These are phyloP conservation scores for Drosophila malerkotliana DNA, from an alignment of 1,140 invertebrate genomes.

Conservation along the genomic window DNA sequence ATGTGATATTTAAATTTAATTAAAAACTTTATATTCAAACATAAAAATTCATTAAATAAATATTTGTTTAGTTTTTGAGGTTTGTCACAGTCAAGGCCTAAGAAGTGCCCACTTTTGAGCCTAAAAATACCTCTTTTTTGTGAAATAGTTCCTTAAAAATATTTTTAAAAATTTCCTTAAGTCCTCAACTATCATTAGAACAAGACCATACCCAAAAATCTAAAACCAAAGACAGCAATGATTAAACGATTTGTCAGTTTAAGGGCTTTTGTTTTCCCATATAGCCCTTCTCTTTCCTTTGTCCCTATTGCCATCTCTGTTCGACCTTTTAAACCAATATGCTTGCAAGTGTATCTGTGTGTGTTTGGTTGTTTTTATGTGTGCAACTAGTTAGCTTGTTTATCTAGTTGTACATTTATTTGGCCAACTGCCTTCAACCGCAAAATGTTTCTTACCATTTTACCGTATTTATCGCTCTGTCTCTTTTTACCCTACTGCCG, in stretches of 20 bases:
- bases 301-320: neutral
- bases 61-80: too few species aligned
- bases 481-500: conserved; percentile 2
- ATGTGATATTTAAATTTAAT: neutral
- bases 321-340: too few species aligned
- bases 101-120: too few species aligned
- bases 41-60: too few species aligned
- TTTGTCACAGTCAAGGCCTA: too few species aligned
- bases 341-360: conserved; percentile 2
- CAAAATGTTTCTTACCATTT: conserved; percentile 62
- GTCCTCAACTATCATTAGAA: conserved; percentile 30
- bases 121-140: too few species aligned
- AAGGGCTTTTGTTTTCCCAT: neutral
- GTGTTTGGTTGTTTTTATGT: conserved; percentile 19
- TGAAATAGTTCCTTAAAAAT: neutral
- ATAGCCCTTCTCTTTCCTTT: neutral
- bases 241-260: conserved; percentile 35
- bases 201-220: conserved; percentile 44
- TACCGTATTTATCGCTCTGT: conserved; percentile 27
- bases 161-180: neutral
- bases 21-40: neutral
- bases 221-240: conserved; percentile 10
- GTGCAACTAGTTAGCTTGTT: conserved; percentile 65
- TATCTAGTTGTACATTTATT: conserved; percentile 78
- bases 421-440: conserved; percentile 74